Base-by-base conservation (phyloP, 2,113 vertebrate genomes). In the Alligator sinensis region DNA sequence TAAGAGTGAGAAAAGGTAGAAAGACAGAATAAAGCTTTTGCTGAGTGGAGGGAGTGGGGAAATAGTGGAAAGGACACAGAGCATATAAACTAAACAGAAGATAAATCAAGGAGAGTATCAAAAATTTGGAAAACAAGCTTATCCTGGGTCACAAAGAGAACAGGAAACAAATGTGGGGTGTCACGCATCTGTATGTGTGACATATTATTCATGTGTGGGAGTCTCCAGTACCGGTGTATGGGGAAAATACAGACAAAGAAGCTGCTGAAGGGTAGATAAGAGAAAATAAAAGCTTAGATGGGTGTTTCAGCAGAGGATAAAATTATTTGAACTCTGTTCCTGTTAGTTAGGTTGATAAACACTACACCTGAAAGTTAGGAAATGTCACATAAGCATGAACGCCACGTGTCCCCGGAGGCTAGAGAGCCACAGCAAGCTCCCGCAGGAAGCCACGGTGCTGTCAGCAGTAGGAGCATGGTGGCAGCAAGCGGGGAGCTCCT, bases 101-200 rank as follows among this genome's bases (percentile, higher is more conserved):
- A 91, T 77, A 93, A 28, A 94, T 58, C 22, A 66, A 30, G 55
- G 28, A 87, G 81, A 77, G 47, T 68, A 89, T 93, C 68, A 89
- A 79, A 11, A 59, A 82, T 30, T 68, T 30, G n/a, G n/a, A 80
- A 57, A 76, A 76, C 79, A 83, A 55, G 3, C 57, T 89, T 82
- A 96, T 94, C 94, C 77, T 92, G 95, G 80, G 94, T 92, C 94
- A 59, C 77, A 94, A 95, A 94, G 86, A 74, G 80, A 91, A 77
- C 90, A 96, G 95, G 95, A 96, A 93, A 93, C 83, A 92, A 94
- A 91, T 59, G 88, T 74, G 82, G 92, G 86, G 93, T 93, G 94
- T 96, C 93, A 95, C 11, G 2, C 90, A 91, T 77, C 91, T 91
- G 58, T 92, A 77, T 21, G 87, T 77, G 47, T 47, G 47, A 47